phyloP scores from a whole-genome alignment of 1,140 invertebrate species.

The Mactra quadrangularis region DNA sequence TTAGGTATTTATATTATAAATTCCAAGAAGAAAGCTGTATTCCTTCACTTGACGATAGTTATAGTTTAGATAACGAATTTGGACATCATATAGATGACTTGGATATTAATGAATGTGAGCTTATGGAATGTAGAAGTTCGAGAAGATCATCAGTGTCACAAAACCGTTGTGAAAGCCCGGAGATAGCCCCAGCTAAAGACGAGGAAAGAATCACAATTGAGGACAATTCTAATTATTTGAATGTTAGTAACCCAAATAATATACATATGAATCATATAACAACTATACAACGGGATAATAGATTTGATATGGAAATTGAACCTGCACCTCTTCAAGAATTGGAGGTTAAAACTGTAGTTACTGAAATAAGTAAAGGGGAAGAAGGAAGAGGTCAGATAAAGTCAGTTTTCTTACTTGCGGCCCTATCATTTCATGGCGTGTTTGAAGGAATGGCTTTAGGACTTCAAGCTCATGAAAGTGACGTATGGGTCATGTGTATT shows the following conservation, averaged over 20 bases:
- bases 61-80: conserved; percentile 48
- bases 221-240: conserved; percentile 8
- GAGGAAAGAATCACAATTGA: not conserved
- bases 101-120: conserved; percentile 31
- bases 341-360: conserved; percentile 75
- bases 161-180: not conserved
- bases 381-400: conserved; percentile 72
- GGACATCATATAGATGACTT: conserved; percentile 44
- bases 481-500: conserved; percentile 79
- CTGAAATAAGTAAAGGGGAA: conserved; percentile 74
- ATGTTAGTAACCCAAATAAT: conserved; percentile 24
- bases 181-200: not conserved
- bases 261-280: conserved; percentile 9
- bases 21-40: conserved; percentile 52
- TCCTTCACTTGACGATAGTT: conserved; percentile 51
- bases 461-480: conserved; percentile 85
- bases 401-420: conserved; percentile 88
- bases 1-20: conserved; percentile 67
- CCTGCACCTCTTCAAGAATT: conserved; percentile 73
- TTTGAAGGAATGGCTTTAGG: conserved; percentile 95
- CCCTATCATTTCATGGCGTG: conserved; percentile 94
- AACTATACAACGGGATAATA: conserved; percentile 9
- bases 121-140: conserved; percentile 64
- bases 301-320: conserved; percentile 69
- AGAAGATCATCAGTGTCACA: conserved; percentile 51